Base-by-base conservation (phyloP, 2,888 invertebrate species). In the Escarpia spicata region DNA sequence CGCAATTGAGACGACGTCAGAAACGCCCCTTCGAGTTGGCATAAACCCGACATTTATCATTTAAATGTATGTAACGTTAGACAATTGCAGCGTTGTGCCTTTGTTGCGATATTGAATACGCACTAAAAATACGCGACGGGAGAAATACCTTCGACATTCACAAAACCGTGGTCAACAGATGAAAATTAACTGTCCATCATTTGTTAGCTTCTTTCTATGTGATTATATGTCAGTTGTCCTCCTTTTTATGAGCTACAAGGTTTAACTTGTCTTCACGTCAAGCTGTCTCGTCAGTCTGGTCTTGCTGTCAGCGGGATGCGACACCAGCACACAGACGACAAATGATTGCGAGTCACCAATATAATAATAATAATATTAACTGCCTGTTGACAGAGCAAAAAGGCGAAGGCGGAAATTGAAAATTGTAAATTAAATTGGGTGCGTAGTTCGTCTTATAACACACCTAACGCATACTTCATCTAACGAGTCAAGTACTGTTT, bases 1-100 rank as follows among this genome's bases (percentile, higher is more conserved):
- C 75, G 75, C 75, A 75, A 75, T 75, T 75, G 75, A 75, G 75
- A 75, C 75, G 75, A 75, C 75, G 75, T 75, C 75, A 75, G 19
- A 75, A 2, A 75, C 75, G 75, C 75, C 75, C 75, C 75, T 75
- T 26, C 75, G 26, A 75, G 75, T 75, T 3, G n/a, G 19, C 75
- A 75, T n/a, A 75, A 26, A 26, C 75, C n/a, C 75, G 75, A 75
- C 75, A 75, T 75, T 75, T 75, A 75, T 75, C 75, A 75, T 75
- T 26, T 15, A 75, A 75, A 75, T 75, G 75, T 75, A 26, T 75
- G 75, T 75, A 75, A 75, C 75, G 75, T 75, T 75, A 26, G 75
- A 26, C 26, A 26, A 75, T 75, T 15, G 19, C 75, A 75, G 75
- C n/a, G 75, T n/a, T 19, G 75, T 75, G 75, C 75, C 75, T 75